Evolutionary conservation across 2,113 vertebrate species (phyloP).

Genomic region (Hemicordylus capensis): DNA sequence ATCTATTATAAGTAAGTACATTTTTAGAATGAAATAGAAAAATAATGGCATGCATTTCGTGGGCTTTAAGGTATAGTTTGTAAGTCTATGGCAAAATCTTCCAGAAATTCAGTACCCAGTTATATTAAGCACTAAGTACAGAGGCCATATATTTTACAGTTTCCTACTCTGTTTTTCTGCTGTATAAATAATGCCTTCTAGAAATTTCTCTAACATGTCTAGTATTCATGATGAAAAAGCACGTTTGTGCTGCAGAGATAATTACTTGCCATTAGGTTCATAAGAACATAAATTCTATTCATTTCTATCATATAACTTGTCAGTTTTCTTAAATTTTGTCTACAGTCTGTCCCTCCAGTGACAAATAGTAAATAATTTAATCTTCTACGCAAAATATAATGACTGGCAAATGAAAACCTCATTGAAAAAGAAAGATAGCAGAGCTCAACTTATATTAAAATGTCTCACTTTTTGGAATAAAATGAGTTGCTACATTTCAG

Average conservation of each 20-base stretch:
- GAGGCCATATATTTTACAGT: slow-evolving; percentile 63
- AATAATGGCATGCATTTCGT: slow-evolving; percentile 28
- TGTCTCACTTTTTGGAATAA: background rate
- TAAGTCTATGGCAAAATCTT: slow-evolving; percentile 54
- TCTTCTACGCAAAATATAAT: slow-evolving; percentile 72
- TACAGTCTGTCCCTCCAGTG: slow-evolving; percentile 70
- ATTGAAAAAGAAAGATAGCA: slow-evolving; percentile 55
- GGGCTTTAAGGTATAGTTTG: slow-evolving; percentile 53
- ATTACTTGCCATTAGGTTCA: slow-evolving; percentile 80
- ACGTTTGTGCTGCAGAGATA: slow-evolving; percentile 80
- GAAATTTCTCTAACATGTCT: slow-evolving; percentile 75
- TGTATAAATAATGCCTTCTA: slow-evolving; percentile 74
- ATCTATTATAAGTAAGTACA: background rate
- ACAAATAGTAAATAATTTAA: slow-evolving; percentile 73
- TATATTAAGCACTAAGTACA: slow-evolving; percentile 63
- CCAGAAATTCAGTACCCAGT: slow-evolving; percentile 68
- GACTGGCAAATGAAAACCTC: slow-evolving; percentile 74
- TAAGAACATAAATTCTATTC: slow-evolving; percentile 77
- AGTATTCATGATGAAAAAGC: slow-evolving; percentile 75
- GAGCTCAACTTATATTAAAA: slow-evolving; percentile 38
- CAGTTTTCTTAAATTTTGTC: slow-evolving; percentile 66
- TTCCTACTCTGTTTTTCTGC: slow-evolving; percentile 66
- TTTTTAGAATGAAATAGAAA: slow-evolving; percentile 23
- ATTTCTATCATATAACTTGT: slow-evolving; percentile 75
- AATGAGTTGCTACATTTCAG: slow-evolving; percentile 34